phyloP scores from a whole-genome alignment of 2,797 vertebrate genomes.

The Gila robusta region DNA sequence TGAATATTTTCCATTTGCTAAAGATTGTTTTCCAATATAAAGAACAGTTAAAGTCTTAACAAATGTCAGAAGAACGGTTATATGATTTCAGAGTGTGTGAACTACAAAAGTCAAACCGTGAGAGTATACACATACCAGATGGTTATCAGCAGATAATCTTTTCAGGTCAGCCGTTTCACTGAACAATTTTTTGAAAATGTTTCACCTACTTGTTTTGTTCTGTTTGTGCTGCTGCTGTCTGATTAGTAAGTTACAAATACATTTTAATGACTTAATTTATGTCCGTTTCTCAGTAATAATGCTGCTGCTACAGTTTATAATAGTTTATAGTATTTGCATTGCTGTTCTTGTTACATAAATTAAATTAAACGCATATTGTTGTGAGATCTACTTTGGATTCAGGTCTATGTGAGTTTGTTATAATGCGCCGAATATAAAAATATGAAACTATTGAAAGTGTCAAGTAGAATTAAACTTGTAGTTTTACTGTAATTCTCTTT shows the following conservation, averaged over 20 bases:
- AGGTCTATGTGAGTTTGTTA: no score
- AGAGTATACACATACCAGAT: not conserved
- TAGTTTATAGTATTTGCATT: no score
- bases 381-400: no score
- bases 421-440: no score
- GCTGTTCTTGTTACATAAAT: no score
- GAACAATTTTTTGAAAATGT: not conserved
- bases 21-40: not conserved
- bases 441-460: no score
- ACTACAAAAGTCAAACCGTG: not conserved
- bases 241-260: not conserved
- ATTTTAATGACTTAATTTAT: not conserved
- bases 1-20: not conserved
- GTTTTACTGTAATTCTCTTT: not conserved
- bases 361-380: no score
- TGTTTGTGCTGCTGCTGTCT: not conserved
- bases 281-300: not conserved
- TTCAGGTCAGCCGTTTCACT: no score
- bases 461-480: no score
- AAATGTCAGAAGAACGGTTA: not conserved
- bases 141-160: no score
- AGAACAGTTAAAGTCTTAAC: not conserved
- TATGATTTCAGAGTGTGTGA: not conserved
- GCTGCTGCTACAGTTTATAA: no score
- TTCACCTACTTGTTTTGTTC: not conserved